Percentiles rank a stretch among this genome's conserved stretches.
These are phyloP conservation scores for Tympanoctomys barrerae DNA, from an alignment of 2,797 vertebrate genomes.

Conservation along the genomic window DNA sequence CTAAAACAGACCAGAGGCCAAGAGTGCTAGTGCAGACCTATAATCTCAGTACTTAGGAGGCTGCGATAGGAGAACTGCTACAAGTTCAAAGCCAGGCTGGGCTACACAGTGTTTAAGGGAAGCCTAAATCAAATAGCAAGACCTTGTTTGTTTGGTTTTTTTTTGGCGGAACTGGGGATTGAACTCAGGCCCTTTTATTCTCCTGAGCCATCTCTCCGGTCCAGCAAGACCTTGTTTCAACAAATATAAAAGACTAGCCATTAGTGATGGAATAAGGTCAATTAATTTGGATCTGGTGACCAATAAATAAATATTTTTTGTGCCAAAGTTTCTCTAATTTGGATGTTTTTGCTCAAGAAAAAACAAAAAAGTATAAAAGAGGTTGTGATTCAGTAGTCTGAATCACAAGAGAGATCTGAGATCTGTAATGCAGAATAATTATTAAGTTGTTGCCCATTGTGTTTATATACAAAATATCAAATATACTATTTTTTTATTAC, in stretches of 20 bases:
- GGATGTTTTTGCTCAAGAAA: not conserved
- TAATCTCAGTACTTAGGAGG: not conserved
- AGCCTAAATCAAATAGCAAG: not conserved
- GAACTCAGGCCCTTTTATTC: not conserved
- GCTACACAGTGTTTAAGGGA: not conserved
- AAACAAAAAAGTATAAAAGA: not conserved
- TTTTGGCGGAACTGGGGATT: too few species aligned
- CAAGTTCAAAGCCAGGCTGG: not conserved
- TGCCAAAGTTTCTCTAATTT: constrained; percentile 5
- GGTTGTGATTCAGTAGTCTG: not conserved
- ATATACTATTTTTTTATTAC: constrained; percentile 45
- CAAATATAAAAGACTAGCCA: not conserved
- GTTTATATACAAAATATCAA: constrained; percentile 21
- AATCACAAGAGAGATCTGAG: not conserved
- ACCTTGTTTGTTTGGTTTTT: too few species aligned
- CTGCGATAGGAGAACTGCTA: not conserved
- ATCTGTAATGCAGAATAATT: not conserved
- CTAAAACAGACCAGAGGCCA: not conserved
- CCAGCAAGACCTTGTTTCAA: not conserved
- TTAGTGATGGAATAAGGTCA: not conserved
- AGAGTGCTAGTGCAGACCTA: not conserved
- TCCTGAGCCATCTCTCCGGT: too few species aligned
- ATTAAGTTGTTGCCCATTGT: constrained; percentile 11
- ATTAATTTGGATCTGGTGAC: not conserved
- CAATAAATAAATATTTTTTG: not conserved